Evolutionary conservation across 2,797 vertebrate genomes (phyloP), one percentile per base, ranked within the genome.

Genomic region (Etheostoma nigrum): DNA sequence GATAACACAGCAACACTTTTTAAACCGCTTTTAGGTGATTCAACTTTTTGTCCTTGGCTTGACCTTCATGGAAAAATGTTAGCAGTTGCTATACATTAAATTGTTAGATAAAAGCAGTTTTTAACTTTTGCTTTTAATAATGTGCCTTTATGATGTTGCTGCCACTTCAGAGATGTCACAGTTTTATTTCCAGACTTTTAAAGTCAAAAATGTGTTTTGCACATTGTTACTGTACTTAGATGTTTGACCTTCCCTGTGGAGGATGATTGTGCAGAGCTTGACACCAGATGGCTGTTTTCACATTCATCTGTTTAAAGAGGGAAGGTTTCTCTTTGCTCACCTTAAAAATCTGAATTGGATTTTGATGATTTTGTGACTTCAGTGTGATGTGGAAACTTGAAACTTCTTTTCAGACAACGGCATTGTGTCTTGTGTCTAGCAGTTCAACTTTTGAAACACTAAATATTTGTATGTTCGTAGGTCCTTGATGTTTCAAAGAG

Each of bases 201-300:
- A 57, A 54, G 40, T 59, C 47, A 33, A 19, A 36, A 61, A 54
- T 9, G 42, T 63, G 42, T 55, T 54, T 48, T 21, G 13, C 30
- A 4, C 45, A 2, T 27, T 67, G 25, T 67, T 23, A 16, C 15
- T 5, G n/a, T 13, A 55, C 30, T 2, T 4, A 6, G 5, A 61
- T 68, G 49, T 76, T 54, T 68, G 51, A 68, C 58, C 49, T 55
- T 67, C 8, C 6, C 13, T 18, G 0, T 63, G 65, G 21, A 27
- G 12, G 19, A 23, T 15, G 48, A 55, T 14, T 15, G 33, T 36
- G 40, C 16, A 21, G 21, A 71, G 58, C 48, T 69, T 63, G 33
- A 76, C 30, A 16, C 44, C 0, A 18, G 2, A 55, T 25, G 51
- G 6, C 6, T 4, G 21, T 55, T 18, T 69, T 63, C 21, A 49